Percentiles rank a stretch among this genome's conserved stretches.
Evolutionary conservation across 2,113 vertebrate genomes (phyloP).

Genomic region (Raphicerus campestris): DNA sequence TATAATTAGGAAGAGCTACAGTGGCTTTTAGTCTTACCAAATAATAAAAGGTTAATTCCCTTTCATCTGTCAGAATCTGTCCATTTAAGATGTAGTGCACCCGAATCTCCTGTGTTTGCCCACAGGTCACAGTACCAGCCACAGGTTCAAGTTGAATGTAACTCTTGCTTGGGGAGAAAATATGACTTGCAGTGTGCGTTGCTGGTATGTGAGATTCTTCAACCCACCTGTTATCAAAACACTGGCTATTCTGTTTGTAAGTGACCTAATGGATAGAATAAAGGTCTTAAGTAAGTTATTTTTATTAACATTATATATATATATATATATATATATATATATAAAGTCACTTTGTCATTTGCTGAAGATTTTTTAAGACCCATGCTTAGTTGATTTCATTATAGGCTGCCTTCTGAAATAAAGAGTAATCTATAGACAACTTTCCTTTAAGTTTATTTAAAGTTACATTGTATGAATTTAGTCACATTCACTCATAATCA

Average conservation of each 20-base stretch:
- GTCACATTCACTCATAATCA: not conserved
- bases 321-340: not conserved
- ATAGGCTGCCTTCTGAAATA: not conserved
- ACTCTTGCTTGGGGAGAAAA: slow-evolving; percentile 79
- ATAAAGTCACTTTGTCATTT: not conserved
- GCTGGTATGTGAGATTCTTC: slow-evolving; percentile 21
- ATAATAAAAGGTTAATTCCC: slow-evolving; percentile 75
- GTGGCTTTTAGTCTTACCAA: slow-evolving; percentile 73
- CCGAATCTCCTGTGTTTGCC: slow-evolving; percentile 42
- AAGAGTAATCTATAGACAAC: not conserved
- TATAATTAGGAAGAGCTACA: not conserved
- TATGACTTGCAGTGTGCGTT: not conserved
- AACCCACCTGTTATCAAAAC: slow-evolving; percentile 66
- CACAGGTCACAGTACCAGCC: slow-evolving; percentile 65
- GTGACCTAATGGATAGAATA: slow-evolving; percentile 65
- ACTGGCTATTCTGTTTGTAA: slow-evolving; percentile 50
- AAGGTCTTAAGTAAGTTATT: not conserved
- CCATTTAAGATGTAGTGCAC: slow-evolving; percentile 75
- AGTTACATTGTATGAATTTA: not conserved
- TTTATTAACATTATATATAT: not conserved
- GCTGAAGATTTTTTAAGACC: not conserved
- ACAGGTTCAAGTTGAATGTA: slow-evolving; percentile 78
- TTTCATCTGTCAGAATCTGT: slow-evolving; percentile 60
- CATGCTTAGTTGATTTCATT: not conserved
- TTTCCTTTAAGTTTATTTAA: not conserved